These are phyloP conservation scores for Caiman crocodilus DNA, from an alignment of 2,797 vertebrate genomes.

Conservation along the genomic window DNA sequence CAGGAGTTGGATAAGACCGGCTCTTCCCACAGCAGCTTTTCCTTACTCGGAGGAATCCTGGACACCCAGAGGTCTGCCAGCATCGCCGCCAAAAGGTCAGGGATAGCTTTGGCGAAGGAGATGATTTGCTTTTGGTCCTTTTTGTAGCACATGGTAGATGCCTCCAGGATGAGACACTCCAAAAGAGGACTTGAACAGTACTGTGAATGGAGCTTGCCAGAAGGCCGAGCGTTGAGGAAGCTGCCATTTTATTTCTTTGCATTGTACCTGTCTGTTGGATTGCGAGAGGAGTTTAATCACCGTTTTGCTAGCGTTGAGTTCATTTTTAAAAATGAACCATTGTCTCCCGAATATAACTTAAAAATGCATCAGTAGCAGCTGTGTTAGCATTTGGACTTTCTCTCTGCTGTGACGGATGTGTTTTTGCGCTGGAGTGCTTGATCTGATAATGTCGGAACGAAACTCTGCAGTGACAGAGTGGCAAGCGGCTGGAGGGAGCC, in stretches of 20 bases:
- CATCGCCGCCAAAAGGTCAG: neutral
- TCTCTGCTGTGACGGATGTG: neutral
- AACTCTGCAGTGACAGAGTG: neutral
- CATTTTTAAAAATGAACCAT: neutral
- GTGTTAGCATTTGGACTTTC: neutral
- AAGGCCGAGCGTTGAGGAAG: neutral
- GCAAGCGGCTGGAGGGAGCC: neutral
- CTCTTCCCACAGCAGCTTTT: no score
- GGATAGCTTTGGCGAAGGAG: neutral
- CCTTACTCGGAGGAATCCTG: no score
- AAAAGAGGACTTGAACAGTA: neutral
- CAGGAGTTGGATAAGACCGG: no score
- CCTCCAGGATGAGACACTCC: neutral
- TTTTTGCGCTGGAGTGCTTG: neutral
- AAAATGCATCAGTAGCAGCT: conserved; percentile 14
- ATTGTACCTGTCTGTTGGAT: neutral
- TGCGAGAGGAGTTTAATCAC: conserved; percentile 47
- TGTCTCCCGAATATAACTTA: conserved; percentile 34
- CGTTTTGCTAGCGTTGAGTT: conserved; percentile 33
- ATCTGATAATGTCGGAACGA: neutral
- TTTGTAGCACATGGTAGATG: neutral
- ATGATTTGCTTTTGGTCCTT: neutral
- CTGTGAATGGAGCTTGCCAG: neutral
- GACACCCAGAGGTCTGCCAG: no score
- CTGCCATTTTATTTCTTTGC: neutral